A percentile compares a stretch with the other conserved stretches of the same genome.
Conservation (phyloP, 2,113 vertebrate genomes). For the Platysternon megacephalum region DNA sequence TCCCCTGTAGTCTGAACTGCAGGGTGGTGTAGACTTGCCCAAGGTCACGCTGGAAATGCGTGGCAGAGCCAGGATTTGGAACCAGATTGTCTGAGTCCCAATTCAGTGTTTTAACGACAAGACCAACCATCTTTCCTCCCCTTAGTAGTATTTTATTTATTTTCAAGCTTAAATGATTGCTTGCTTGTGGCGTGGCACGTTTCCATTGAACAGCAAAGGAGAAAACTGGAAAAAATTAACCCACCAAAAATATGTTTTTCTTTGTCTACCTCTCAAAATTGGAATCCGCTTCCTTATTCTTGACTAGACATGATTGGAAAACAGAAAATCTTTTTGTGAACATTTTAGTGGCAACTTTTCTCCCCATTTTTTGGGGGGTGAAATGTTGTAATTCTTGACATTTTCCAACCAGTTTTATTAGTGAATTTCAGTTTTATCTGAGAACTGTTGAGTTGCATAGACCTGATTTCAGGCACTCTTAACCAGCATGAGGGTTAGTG, state of each 20-base stretch:
- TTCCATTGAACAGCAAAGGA: background rate
- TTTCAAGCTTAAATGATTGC: background rate
- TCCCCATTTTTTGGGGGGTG: background rate
- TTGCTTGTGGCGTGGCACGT: background rate
- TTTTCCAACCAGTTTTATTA: conserved; percentile 38
- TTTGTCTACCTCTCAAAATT: background rate
- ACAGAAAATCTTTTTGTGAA: background rate
- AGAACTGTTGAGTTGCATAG: background rate
- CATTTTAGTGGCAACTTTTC: background rate
- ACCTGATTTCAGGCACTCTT: background rate
- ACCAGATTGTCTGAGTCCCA: background rate
- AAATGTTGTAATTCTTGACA: background rate
- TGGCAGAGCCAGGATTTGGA: background rate
- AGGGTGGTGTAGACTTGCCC: rapidly evolving
- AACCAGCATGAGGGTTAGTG: background rate
- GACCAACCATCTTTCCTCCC: background rate
- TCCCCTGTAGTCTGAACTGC: background rate
- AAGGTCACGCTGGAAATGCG: background rate
- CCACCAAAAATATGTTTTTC: background rate
- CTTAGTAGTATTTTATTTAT: background rate
- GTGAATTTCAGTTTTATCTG: background rate
- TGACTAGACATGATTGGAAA: background rate
- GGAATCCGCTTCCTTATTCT: background rate
- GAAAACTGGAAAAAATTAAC: background rate
- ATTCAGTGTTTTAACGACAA: background rate